These are phyloP conservation scores for Atta cephalotes DNA, from an alignment of 1,140 invertebrate species.

Conservation along the genomic window DNA sequence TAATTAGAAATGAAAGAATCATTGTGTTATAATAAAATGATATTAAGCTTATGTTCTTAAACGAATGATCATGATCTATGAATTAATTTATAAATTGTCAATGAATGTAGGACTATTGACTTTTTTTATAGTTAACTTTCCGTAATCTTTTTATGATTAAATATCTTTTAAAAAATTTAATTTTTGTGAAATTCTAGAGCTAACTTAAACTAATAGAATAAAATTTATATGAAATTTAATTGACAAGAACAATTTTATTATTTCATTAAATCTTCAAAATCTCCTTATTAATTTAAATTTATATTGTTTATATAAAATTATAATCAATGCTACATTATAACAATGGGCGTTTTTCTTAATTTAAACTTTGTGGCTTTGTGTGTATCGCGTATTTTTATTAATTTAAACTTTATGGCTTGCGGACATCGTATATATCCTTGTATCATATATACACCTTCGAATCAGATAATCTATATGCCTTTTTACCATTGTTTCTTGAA, in stretches of 20 bases:
- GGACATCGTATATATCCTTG: neutral
- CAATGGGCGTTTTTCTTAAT: neutral
- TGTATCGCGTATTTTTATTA: neutral
- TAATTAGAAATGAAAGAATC: neutral
- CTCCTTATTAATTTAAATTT: neutral
- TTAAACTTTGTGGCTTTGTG: neutral
- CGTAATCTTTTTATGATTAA: neutral
- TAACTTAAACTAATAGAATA: neutral
- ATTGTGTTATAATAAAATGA: neutral
- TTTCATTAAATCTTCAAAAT: neutral
- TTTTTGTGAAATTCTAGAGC: neutral
- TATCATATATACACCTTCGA: neutral
- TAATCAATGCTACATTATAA: neutral
- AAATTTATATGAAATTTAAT: neutral
- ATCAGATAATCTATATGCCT: slow-evolving; percentile 34
- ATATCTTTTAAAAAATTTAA: slow-evolving; percentile 8
- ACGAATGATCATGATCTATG: neutral
- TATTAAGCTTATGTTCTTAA: neutral
- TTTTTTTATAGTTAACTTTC: slow-evolving; percentile 4
- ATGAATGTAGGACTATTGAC: neutral
- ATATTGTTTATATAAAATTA: neutral
- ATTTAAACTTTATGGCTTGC: neutral
- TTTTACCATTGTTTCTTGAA: neutral
- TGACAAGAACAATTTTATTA: neutral
- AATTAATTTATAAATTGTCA: neutral